phyloP scores from a whole-genome alignment of 1,140 invertebrate genomes.

The Papilio dardanus region DNA sequence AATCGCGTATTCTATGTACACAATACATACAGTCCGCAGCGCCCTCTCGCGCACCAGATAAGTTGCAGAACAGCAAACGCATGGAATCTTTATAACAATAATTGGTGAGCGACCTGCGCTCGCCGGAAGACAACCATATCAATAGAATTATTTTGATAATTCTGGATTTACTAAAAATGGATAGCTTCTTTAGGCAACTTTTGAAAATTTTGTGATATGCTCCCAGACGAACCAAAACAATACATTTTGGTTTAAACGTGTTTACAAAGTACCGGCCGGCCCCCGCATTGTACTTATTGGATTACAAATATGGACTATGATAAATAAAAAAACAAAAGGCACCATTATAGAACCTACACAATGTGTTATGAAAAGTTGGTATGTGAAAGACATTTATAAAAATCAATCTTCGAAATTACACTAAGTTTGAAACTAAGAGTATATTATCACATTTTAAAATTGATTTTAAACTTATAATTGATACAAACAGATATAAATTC shows the following conservation, averaged over 20 bases:
- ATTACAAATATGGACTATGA: neutral
- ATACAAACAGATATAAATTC: constrained; percentile 17
- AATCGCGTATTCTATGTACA: constrained; percentile 85
- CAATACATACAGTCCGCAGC: constrained; percentile 82
- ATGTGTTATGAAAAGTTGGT: neutral
- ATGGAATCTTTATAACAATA: constrained; percentile 14
- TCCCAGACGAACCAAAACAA: neutral
- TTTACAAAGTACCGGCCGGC: neutral
- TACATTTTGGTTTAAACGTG: neutral
- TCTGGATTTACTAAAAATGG: neutral
- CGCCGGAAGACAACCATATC: constrained; percentile 30
- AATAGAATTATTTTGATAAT: constrained; percentile 26
- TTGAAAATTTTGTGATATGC: constrained; percentile 17
- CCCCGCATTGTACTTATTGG: neutral
- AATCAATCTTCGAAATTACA: neutral
- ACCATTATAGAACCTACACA: constrained; percentile 10
- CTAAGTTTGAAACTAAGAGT: constrained; percentile 16
- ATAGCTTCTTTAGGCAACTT: neutral
- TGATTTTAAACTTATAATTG: constrained; percentile 21
- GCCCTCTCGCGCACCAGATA: neutral
- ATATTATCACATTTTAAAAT: constrained; percentile 23
- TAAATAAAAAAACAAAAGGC: neutral
- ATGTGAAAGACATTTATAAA: neutral
- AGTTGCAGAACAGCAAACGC: neutral
- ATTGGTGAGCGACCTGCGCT: constrained; percentile 34